phyloP scores from a whole-genome alignment of 2,797 vertebrate genomes.

The Cossypha polioptera region DNA sequence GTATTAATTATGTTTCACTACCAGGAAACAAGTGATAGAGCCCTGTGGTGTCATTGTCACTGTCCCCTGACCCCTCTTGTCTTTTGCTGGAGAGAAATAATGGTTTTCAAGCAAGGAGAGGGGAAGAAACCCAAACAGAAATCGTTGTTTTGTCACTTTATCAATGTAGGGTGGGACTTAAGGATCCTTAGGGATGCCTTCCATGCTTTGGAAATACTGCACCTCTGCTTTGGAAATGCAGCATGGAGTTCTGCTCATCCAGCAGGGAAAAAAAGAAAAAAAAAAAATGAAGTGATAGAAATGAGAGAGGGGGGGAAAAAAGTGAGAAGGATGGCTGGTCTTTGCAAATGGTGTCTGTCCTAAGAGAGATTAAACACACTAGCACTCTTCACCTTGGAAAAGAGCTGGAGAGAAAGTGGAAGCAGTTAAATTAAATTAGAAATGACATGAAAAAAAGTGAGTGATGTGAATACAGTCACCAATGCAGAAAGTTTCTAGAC shows the following conservation, averaged over 20 bases:
- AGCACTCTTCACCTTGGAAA: neutral
- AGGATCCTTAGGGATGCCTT: neutral
- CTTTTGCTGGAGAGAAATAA: neutral
- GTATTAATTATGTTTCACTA: neutral
- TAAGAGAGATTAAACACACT: conserved; percentile 22
- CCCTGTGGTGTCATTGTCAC: neutral
- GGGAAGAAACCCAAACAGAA: neutral
- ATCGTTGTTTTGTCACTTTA: neutral
- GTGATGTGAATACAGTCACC: neutral
- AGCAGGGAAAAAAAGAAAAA: neutral
- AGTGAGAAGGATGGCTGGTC: neutral
- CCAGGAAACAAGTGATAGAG: neutral
- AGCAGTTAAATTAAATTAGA: conserved; percentile 46
- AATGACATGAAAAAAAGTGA: neutral
- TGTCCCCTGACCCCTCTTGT: neutral
- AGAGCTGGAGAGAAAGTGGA: neutral
- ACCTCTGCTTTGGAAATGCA: neutral
- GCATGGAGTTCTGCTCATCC: neutral
- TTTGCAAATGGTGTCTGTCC: conserved; percentile 12
- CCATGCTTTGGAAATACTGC: neutral
- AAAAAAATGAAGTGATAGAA: neutral
- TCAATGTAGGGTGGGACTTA: neutral
- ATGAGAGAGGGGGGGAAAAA: fast-evolving
- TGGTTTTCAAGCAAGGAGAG: neutral
- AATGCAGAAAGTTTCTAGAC: conserved; percentile 1